Conservation (phyloP, 2,113 vertebrate genomes). For the Noctilio leporinus region DNA sequence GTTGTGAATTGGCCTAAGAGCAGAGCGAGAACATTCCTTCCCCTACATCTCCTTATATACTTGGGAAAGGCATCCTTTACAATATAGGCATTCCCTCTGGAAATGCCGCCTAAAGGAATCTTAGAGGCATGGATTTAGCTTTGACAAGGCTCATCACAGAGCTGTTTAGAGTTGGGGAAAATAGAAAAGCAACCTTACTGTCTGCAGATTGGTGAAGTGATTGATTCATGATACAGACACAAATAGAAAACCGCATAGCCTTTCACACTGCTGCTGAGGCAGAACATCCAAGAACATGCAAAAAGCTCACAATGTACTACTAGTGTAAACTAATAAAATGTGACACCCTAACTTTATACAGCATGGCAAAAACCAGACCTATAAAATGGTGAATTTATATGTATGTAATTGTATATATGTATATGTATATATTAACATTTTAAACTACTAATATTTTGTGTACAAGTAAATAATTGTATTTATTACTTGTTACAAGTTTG, state of each 20-base stretch:
- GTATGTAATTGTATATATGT: neutral
- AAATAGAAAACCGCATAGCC: neutral
- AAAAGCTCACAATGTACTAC: neutral
- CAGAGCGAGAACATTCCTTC: neutral
- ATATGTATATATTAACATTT: neutral
- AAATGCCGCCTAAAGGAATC: neutral
- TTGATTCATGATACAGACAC: neutral
- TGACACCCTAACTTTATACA: neutral
- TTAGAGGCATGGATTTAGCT: neutral
- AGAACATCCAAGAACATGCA: neutral
- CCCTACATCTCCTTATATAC: too few species aligned
- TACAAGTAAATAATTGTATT: neutral
- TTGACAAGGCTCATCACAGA: neutral
- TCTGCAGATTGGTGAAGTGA: neutral
- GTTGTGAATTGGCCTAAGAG: neutral
- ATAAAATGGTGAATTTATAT: too few species aligned
- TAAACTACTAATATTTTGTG: neutral
- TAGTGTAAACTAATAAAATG: neutral
- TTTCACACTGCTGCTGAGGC: neutral
- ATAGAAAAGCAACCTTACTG: neutral
- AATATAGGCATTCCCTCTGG: neutral
- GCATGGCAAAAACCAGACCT: neutral
- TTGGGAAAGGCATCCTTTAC: neutral
- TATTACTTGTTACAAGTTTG: neutral
- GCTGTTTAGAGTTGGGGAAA: neutral